Percentiles rank a stretch among this genome's conserved stretches.
These are phyloP conservation scores for Fissipunctia ypsillon DNA, from an alignment of 2,888 invertebrate genomes.

Conservation along the genomic window DNA sequence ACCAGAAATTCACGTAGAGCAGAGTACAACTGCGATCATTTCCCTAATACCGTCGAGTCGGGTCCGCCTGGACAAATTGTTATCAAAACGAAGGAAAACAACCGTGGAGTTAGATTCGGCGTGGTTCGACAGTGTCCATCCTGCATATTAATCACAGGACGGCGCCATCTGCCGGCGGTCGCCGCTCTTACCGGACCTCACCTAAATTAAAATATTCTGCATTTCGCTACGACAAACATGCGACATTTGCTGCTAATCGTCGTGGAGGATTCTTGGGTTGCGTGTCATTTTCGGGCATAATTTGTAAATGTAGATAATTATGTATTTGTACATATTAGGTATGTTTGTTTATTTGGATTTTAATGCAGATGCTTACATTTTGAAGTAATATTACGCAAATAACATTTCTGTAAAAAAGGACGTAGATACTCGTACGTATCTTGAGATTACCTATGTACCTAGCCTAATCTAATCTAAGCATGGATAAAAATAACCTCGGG, in stretches of 20 bases:
- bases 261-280: constrained; percentile 68
- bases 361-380: neutral
- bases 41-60: constrained; percentile 29
- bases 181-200: constrained; percentile 70
- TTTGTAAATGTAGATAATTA: neutral
- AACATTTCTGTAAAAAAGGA: neutral
- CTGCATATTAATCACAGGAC: constrained; percentile 87
- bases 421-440: neutral
- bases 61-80: constrained; percentile 51
- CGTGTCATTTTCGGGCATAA: constrained; percentile 38
- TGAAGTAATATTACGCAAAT: neutral
- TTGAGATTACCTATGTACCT: neutral
- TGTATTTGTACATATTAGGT: neutral
- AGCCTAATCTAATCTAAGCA: neutral
- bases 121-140: constrained; percentile 77
- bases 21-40: constrained; percentile 1
- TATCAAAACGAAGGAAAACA: constrained; percentile 73
- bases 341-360: neutral
- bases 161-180: constrained; percentile 79
- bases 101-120: constrained; percentile 70
- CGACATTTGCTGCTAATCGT: constrained; percentile 84
- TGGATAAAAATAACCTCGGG: neutral
- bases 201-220: constrained; percentile 88
- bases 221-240: constrained; percentile 74
- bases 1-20: neutral